These are phyloP conservation scores for Anoplius nigerrimus DNA, from an alignment of 2,888 invertebrate species.

Conservation along the genomic window DNA sequence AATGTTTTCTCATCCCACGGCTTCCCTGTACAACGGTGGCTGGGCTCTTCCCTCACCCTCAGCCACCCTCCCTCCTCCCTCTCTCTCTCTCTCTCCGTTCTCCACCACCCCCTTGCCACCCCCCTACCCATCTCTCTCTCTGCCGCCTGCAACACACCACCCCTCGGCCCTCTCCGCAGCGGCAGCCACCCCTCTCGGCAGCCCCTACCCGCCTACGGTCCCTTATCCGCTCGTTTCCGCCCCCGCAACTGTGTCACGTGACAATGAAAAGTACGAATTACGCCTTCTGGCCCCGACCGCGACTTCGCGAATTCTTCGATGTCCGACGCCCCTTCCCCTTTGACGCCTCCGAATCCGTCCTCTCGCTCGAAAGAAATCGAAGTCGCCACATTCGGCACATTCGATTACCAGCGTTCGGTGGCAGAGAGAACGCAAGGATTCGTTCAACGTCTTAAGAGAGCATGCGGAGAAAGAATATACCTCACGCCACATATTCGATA, in stretches of 20 bases:
- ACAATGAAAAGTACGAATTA: constrained; percentile 66
- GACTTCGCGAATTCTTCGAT: too few relatives aligned
- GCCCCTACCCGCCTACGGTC: constrained; percentile 28
- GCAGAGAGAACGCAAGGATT: too few relatives aligned
- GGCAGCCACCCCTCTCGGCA: constrained; percentile 26
- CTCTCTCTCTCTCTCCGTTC: constrained; percentile 30
- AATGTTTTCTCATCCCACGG: constrained; percentile 72
- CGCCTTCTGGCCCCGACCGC: constrained; percentile 47
- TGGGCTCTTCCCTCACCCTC: constrained; percentile 3
- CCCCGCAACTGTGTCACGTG: constrained; percentile 49
- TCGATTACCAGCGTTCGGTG: too few relatives aligned
- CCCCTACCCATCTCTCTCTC: background rate
- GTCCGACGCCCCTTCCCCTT: constrained; percentile 25
- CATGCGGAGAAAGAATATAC: too few relatives aligned
- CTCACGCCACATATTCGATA: too few relatives aligned
- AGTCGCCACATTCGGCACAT: too few relatives aligned
- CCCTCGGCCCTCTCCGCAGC: constrained; percentile 5
- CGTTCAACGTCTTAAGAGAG: too few relatives aligned
- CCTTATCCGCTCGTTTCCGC: constrained; percentile 17
- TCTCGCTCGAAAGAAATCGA: too few relatives aligned
- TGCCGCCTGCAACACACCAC: background rate
- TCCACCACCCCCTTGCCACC: constrained; percentile 11
- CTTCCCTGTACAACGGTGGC: constrained; percentile 7
- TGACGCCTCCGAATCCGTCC: constrained; percentile 34
- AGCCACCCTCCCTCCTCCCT: constrained; percentile 32